Conservation (phyloP, 1,140 invertebrate species). For the Zaprionus taronus region DNA sequence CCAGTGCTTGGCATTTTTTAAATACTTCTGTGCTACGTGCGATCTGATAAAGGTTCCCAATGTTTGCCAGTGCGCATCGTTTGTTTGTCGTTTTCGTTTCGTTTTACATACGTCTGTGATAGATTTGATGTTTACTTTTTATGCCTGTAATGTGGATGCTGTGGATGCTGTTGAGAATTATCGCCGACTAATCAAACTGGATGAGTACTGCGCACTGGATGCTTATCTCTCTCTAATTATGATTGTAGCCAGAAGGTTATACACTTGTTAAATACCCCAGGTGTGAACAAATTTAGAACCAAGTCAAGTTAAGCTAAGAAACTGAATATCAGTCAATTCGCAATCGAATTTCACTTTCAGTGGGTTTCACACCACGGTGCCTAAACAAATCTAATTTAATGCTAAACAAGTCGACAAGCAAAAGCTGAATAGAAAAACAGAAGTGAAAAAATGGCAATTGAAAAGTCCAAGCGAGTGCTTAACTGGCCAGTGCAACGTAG, state of each 20-base stretch:
- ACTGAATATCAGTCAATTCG: background rate
- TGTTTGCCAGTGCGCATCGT: constrained; percentile 7
- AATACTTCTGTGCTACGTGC: constrained; percentile 43
- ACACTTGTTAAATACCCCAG: background rate
- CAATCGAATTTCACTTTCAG: constrained; percentile 16
- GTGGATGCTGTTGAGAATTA: constrained; percentile 7
- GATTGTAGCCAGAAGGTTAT: background rate
- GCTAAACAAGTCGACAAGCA: constrained; percentile 32
- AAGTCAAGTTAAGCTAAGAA: background rate
- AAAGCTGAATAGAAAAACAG: constrained; percentile 48
- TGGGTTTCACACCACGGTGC: constrained; percentile 33
- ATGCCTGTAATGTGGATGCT: constrained; percentile 6
- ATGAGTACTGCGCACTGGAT: constrained; percentile 20
- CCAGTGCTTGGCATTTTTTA: constrained; percentile 48
- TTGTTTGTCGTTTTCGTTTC: background rate
- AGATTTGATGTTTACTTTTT: constrained; percentile 22
- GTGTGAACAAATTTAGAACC: background rate
- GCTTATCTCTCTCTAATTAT: background rate
- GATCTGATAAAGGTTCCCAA: constrained; percentile 32
- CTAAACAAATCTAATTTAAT: constrained; percentile 58
- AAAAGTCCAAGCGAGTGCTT: constrained; percentile 53
- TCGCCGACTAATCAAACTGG: constrained; percentile 1
- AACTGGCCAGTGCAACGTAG: constrained; percentile 46
- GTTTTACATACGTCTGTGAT: background rate
- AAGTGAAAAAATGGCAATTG: constrained; percentile 68